Base-by-base conservation (phyloP, 2,888 invertebrate genomes). In the Lycophotia porphyrea region DNA sequence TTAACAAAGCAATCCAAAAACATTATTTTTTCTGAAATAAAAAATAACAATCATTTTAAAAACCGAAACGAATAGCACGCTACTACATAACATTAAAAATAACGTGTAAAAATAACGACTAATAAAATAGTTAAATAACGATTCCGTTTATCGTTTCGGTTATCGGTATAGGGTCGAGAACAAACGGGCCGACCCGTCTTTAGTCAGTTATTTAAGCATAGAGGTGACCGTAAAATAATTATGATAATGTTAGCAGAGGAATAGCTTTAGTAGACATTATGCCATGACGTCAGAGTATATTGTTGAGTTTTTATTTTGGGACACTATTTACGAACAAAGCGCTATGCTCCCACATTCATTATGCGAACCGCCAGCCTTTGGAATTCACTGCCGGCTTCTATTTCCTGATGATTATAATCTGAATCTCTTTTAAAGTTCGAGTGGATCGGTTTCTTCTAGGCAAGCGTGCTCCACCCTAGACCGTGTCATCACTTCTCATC, bases 11-110 rank as follows among this genome's bases (percentile, higher is more conserved):
- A 66, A 15, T n/a, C 11, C 11, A 44, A 65, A 21, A 27, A n/a
- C 18, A 0, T n/a, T 31, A 0, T 31, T 39, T 15, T n/a, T n/a
- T 49, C 5, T 18, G 4, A 36, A 52, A 49, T 36, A 39, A 36
- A 18, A 47, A 58, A 13, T 18, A 15, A 49, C 15, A 63, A 39
- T n/a, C 15, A 27, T 63, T 66, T 52, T 13, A n/a, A 2, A 47
- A 8, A 44, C 60, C 24, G 9, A 68, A 69, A 44, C 65, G 27
- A 39, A 31, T 60, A 65, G 2, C 61, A 44, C 11, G 69, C 75
- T 74, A 84, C 76, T 61, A 64, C 55, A 81, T 78, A 84, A 66
- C 84, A 74, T 80, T 64, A 80, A 85, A 82, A 82, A 76, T 86
- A 82, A 84, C 66, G 71, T 63, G 68, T 84, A 72, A 44, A 39